Evolutionary conservation across 35 echinoderm and acorn worm species (phyloP).

Genomic region (Eucidaris tribuloides): DNA sequence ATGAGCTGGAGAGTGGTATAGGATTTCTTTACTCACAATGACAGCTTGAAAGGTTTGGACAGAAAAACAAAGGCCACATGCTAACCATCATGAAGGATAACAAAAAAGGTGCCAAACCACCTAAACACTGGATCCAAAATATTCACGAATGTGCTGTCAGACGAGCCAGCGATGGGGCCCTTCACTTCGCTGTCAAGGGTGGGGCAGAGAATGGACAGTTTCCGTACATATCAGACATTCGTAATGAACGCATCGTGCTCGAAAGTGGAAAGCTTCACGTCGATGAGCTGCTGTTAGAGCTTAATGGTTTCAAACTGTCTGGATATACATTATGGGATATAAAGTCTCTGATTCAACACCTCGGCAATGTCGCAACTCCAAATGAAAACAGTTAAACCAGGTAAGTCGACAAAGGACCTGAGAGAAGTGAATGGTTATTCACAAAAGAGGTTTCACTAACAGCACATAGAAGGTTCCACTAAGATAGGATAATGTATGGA

Average conservation of each 20-base stretch:
- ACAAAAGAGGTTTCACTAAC: too few species aligned
- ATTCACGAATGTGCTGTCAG: constrained; percentile 61
- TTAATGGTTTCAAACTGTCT: constrained; percentile 81
- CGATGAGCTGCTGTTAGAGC: constrained; percentile 83
- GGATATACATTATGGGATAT: constrained; percentile 98
- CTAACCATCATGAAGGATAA: constrained; percentile 81
- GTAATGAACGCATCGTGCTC: constrained; percentile 64
- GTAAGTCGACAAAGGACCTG: too few species aligned
- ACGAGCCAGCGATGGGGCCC: constrained; percentile 52
- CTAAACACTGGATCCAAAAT: constrained; percentile 95
- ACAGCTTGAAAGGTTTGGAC: too few species aligned
- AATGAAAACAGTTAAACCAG: constrained; percentile 88
- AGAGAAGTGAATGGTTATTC: too few species aligned
- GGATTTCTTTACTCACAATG: too few species aligned
- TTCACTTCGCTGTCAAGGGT: constrained; percentile 65
- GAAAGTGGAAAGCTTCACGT: constrained; percentile 78
- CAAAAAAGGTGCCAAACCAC: constrained; percentile 88
- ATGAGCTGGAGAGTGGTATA: too few species aligned
- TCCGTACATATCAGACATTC: constrained; percentile 70
- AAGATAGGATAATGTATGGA: too few species aligned
- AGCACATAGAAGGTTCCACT: too few species aligned
- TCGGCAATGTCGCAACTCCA: constrained; percentile 49
- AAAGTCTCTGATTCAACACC: constrained; percentile 58
- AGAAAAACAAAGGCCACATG: too few species aligned
- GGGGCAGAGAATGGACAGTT: constrained; percentile 97